Percentiles rank a stretch among this genome's conserved stretches.
phyloP scores from a whole-genome alignment of 1,140 invertebrate genomes.

The Heliconius himera region DNA sequence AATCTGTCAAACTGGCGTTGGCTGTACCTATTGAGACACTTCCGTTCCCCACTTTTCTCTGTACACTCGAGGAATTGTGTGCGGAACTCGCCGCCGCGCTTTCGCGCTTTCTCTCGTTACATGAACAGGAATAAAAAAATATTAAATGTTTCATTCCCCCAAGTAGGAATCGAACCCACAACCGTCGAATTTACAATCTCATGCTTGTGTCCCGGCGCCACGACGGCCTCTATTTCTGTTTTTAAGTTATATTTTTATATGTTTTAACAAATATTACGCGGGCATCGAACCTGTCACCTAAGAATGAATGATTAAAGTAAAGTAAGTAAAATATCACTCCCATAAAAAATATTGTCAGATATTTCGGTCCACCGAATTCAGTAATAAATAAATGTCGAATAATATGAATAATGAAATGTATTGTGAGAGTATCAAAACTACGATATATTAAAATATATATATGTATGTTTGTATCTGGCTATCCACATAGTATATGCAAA shows the following conservation, averaged over 20 bases:
- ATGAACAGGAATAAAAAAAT: too few relatives aligned
- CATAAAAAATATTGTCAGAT: conserved; percentile 13
- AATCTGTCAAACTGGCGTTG: too few relatives aligned
- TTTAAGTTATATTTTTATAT: background rate
- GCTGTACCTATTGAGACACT: too few relatives aligned
- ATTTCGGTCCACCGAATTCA: background rate
- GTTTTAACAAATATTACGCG: background rate
- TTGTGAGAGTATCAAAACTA: background rate
- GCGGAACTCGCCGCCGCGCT: too few relatives aligned
- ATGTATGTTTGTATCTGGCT: background rate
- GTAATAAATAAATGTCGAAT: conserved; percentile 11
- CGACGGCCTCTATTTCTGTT: too few relatives aligned
- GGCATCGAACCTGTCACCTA: conserved; percentile 8
- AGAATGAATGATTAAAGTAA: conserved; percentile 1
- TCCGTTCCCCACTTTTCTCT: too few relatives aligned
- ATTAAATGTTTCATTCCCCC: too few relatives aligned
- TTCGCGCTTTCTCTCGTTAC: too few relatives aligned
- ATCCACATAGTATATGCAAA: background rate
- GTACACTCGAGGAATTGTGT: too few relatives aligned
- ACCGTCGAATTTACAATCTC: too few relatives aligned
- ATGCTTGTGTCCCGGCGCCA: too few relatives aligned
- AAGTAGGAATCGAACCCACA: too few relatives aligned
- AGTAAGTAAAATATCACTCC: conserved; percentile 1
- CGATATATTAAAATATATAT: background rate
- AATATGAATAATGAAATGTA: conserved; percentile 4